These are phyloP conservation scores for Amblyopsis rosae DNA, from an alignment of 2,113 vertebrate genomes.

Conservation along the genomic window DNA sequence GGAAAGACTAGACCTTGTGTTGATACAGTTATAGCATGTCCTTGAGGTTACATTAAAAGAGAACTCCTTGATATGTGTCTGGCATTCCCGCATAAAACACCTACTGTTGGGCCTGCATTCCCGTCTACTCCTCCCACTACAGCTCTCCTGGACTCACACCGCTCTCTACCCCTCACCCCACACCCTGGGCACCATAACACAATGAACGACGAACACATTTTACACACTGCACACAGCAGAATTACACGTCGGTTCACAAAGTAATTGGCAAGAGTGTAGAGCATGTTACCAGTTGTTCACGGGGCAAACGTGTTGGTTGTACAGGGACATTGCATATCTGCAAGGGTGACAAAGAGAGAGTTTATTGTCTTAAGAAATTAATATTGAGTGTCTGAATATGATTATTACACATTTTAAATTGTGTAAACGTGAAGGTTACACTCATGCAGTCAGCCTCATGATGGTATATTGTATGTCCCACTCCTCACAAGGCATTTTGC, in stretches of 20 bases:
- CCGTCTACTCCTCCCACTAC: no score
- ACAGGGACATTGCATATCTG: slow-evolving; percentile 83
- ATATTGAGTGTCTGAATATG: not conserved
- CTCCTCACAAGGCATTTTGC: no score
- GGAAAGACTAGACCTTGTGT: no score
- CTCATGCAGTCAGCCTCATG: no score
- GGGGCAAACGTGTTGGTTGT: slow-evolving; percentile 83
- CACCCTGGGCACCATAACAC: not conserved
- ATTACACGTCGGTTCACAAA: not conserved
- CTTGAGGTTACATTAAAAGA: no score
- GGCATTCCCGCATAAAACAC: no score
- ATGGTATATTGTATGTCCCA: no score
- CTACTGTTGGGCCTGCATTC: no score
- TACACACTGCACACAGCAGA: not conserved
- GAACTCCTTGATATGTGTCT: no score
- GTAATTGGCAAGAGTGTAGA: not conserved
- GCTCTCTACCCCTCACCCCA: no score
- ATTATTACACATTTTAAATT: not conserved
- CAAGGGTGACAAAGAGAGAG: slow-evolving; percentile 26
- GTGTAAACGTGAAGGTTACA: not conserved
- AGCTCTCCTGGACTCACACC: no score
- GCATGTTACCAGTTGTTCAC: slow-evolving; percentile 80
- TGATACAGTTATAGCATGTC: no score
- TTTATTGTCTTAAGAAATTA: not conserved
- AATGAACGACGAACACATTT: not conserved